These are phyloP conservation scores for Tyria jacobaeae DNA, from an alignment of 2,888 invertebrate genomes.

Conservation along the genomic window DNA sequence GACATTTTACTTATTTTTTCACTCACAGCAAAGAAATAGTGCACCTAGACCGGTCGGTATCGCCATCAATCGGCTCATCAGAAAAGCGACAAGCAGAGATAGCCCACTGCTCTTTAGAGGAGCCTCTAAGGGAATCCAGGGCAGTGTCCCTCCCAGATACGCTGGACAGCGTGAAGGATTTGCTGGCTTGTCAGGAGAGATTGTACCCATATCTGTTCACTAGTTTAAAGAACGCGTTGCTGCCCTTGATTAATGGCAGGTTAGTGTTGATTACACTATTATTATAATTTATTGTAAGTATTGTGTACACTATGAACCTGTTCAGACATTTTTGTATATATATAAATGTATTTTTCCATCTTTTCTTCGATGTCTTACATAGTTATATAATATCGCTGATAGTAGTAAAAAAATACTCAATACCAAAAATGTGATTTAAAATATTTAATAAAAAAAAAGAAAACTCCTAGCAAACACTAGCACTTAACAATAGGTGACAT, in stretches of 20 bases:
- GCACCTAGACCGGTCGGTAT: conserved; percentile 58
- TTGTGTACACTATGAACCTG: no score
- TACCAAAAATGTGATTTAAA: no score
- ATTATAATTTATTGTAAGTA: no score
- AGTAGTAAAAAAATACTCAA: no score
- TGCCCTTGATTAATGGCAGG: conserved; percentile 90
- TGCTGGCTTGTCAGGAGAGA: conserved; percentile 91
- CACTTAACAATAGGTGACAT: no score
- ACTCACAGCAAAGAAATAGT: conserved; percentile 60
- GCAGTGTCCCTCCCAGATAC: conserved; percentile 55
- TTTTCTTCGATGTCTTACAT: no score
- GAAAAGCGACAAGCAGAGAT: conserved; percentile 38
- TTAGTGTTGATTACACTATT: conserved; percentile 42
- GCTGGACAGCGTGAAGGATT: conserved; percentile 63
- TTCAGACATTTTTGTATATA: no score
- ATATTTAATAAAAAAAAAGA: no score
- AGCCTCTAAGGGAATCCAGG: conserved; percentile 36
- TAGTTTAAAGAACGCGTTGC: conserved; percentile 91
- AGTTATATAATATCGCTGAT: no score
- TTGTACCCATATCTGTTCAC: conserved; percentile 91
- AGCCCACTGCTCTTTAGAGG: conserved; percentile 38
- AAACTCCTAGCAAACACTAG: no score
- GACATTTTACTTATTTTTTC: neutral
- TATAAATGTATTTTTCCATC: no score
- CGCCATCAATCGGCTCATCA: conserved; percentile 58